A percentile compares a stretch with the other conserved stretches of the same genome.
Conservation (phyloP, 2,113 vertebrate species). For the Etheostoma cragini region DNA sequence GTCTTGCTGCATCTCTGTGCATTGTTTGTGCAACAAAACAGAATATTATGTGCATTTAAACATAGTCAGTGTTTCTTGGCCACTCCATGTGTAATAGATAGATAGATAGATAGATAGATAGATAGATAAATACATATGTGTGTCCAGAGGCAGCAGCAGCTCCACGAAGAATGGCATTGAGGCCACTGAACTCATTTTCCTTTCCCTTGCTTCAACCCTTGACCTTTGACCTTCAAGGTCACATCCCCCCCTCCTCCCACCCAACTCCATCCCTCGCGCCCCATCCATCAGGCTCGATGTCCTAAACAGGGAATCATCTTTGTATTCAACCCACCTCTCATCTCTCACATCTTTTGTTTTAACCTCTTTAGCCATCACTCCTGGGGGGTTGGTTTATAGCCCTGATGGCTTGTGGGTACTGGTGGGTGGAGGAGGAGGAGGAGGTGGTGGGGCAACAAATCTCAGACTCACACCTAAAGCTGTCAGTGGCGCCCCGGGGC, state of each 20-base stretch:
- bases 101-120: too few species aligned
- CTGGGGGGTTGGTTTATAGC: constrained; percentile 77
- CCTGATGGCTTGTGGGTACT: constrained; percentile 77
- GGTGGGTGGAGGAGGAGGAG: constrained; percentile 47
- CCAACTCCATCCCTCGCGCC: constrained; percentile 54
- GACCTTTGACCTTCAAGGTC: constrained; percentile 80
- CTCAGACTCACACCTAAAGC: constrained; percentile 84
- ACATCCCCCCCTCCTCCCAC: constrained; percentile 62
- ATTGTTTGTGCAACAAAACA: too few species aligned
- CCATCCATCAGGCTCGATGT: constrained; percentile 61
- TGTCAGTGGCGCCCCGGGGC: constrained; percentile 80
- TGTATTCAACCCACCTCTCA: constrained; percentile 47
- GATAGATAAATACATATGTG: constrained; percentile 3
- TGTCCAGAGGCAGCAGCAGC: constrained; percentile 30
- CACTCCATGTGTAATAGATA: not conserved
- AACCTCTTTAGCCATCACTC: constrained; percentile 85
- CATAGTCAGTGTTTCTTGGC: not conserved
- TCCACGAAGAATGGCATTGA: constrained; percentile 63
- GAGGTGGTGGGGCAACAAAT: constrained; percentile 81
- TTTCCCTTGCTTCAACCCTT: constrained; percentile 74
- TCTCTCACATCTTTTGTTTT: constrained; percentile 82
- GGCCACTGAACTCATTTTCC: constrained; percentile 83
- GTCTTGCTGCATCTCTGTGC: too few species aligned
- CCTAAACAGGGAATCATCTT: constrained; percentile 59
- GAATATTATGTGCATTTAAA: too few species aligned